These are phyloP conservation scores for Patella vulgata DNA, from an alignment of 1,140 invertebrate genomes.

Conservation along the genomic window DNA sequence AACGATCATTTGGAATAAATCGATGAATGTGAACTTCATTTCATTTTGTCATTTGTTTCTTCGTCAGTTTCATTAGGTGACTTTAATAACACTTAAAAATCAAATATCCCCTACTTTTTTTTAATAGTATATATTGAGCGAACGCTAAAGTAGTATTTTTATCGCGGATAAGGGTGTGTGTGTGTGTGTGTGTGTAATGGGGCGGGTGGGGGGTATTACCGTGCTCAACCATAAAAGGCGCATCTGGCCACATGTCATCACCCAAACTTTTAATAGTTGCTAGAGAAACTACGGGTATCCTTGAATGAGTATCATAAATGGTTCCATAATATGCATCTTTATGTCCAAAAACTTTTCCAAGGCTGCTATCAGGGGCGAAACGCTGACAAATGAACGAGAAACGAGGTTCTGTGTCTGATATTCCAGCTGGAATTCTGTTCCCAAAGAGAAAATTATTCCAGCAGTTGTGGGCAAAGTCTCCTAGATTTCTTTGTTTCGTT, in stretches of 20 bases:
- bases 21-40: no score
- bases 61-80: no score
- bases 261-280: conserved; percentile 34
- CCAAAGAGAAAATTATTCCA: conserved; percentile 46
- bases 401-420: conserved; percentile 37
- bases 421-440: conserved; percentile 35
- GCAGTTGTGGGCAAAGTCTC: conserved; percentile 47
- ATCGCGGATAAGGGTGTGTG: no score
- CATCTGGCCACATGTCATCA: conserved; percentile 41
- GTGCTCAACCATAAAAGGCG: conserved; percentile 45
- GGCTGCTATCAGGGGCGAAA: conserved; percentile 33
- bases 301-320: conserved; percentile 38
- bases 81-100: no score
- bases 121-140: no score
- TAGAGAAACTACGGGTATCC: conserved; percentile 40
- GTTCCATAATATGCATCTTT: conserved; percentile 42
- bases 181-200: no score
- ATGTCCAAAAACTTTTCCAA: conserved; percentile 36
- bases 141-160: no score
- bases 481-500: conserved; percentile 27
- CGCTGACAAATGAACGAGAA: conserved; percentile 49
- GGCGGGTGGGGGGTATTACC: no score
- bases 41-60: no score
- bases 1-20: no score
- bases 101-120: no score